Conservation (phyloP, 2,797 vertebrate species). For the Intellagama lesueurii region DNA sequence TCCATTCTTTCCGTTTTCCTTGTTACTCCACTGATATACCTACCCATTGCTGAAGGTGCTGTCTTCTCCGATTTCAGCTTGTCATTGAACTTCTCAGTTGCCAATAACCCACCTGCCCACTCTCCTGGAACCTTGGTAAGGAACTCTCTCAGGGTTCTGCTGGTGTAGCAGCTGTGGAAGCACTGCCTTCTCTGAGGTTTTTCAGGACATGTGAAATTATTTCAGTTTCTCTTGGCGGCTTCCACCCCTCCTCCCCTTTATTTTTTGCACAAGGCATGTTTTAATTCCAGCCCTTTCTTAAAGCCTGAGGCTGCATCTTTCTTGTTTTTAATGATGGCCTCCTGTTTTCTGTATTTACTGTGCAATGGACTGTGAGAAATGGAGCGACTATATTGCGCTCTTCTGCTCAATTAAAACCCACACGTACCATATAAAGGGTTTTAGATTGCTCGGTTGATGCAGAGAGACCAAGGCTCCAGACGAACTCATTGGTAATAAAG, state of each 20-base stretch:
- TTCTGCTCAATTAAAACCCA: not conserved
- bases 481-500: not conserved
- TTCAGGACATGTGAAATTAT: constrained; percentile 6
- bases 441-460: not conserved
- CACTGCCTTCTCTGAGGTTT: constrained; percentile 42
- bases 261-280: constrained; percentile 4
- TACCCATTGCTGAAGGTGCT: not conserved
- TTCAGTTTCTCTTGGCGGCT: not conserved
- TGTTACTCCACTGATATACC: too few species aligned
- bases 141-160: not conserved
- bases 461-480: too few species aligned
- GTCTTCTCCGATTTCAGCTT: constrained; percentile 14
- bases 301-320: constrained; percentile 16
- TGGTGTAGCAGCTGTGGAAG: constrained; percentile 1
- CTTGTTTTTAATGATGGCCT: constrained; percentile 17
- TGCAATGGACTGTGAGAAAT: constrained; percentile 26
- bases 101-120: constrained; percentile 9
- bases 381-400: fast-evolving
- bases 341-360: constrained; percentile 5
- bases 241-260: not conserved
- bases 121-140: constrained; percentile 24
- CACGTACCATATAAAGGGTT: not conserved
- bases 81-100: constrained; percentile 26
- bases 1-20: not conserved
- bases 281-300: not conserved